Percentiles rank a stretch among this genome's conserved stretches.
These are phyloP conservation scores for Esperia sulphurella DNA, from an alignment of 2,888 invertebrate genomes.

Conservation along the genomic window DNA sequence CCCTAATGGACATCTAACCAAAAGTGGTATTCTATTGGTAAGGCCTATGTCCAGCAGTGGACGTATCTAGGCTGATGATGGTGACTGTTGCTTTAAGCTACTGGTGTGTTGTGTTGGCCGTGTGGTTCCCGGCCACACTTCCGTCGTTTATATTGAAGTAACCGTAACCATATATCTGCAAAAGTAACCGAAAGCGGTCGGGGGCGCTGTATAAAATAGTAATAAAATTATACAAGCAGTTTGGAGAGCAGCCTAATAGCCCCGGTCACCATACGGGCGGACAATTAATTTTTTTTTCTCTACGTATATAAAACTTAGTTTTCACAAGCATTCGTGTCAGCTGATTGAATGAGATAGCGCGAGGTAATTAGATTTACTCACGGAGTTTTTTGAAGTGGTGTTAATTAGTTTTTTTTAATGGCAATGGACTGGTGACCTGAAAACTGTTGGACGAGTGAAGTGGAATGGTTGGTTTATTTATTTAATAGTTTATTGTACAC, in stretches of 20 bases:
- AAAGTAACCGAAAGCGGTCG: constrained; percentile 16
- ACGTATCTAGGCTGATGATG: too few species aligned
- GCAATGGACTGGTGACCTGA: too few species aligned
- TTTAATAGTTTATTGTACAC: too few species aligned
- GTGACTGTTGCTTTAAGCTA: too few species aligned
- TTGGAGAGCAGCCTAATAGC: constrained; percentile 33
- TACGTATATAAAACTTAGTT: constrained; percentile 3
- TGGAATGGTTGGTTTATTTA: too few species aligned
- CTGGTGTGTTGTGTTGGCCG: too few species aligned
- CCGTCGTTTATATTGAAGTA: neutral
- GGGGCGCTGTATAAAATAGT: constrained; percentile 34
- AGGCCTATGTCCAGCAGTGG: too few species aligned
- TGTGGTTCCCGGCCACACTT: too few species aligned
- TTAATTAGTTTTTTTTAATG: neutral
- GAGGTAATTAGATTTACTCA: constrained; percentile 5
- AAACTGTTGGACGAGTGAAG: too few species aligned
- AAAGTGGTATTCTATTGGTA: too few species aligned
- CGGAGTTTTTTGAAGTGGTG: constrained; percentile 2
- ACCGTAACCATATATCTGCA: neutral
- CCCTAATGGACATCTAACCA: too few species aligned
- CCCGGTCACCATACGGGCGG: constrained; percentile 7
- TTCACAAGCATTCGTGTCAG: constrained; percentile 1
- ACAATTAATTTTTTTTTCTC: constrained; percentile 13
- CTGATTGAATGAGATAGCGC: constrained; percentile 6
- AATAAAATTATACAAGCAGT: constrained; percentile 43